These are phyloP conservation scores for Pantala flavescens DNA, from an alignment of 1,140 invertebrate genomes.

Conservation along the genomic window DNA sequence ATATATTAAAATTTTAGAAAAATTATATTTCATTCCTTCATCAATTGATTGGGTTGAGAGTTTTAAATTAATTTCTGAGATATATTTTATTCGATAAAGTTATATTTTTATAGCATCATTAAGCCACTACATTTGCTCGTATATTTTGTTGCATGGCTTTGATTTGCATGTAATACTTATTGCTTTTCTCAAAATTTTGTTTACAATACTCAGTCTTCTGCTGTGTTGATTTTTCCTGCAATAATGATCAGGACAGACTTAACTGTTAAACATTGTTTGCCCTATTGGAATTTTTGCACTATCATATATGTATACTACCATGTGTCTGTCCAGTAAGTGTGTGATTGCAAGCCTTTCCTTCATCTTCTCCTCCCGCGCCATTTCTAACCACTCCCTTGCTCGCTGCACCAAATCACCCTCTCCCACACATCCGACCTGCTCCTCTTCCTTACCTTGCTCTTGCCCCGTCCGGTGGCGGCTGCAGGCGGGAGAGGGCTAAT, in stretches of 20 bases:
- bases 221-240: too few species aligned
- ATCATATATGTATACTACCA: background rate
- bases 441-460: conserved; percentile 33
- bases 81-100: too few species aligned
- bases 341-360: background rate
- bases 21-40: too few species aligned
- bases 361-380: conserved; percentile 12
- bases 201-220: too few species aligned
- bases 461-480: conserved; percentile 34
- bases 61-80: too few species aligned
- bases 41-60: too few species aligned
- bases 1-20: too few species aligned
- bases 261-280: background rate
- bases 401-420: conserved; percentile 16
- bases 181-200: too few species aligned
- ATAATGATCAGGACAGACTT: background rate
- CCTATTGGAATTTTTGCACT: background rate
- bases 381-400: conserved; percentile 26
- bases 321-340: background rate
- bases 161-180: too few species aligned
- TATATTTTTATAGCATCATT: too few species aligned
- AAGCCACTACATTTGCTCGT: too few species aligned
- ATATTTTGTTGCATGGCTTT: too few species aligned
- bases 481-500: conserved; percentile 50
- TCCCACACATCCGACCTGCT: conserved; percentile 16